Evolutionary conservation across 2,113 vertebrate genomes (phyloP), one percentile per base, ranked within the genome.

Genomic region (Caranx melampygus): DNA sequence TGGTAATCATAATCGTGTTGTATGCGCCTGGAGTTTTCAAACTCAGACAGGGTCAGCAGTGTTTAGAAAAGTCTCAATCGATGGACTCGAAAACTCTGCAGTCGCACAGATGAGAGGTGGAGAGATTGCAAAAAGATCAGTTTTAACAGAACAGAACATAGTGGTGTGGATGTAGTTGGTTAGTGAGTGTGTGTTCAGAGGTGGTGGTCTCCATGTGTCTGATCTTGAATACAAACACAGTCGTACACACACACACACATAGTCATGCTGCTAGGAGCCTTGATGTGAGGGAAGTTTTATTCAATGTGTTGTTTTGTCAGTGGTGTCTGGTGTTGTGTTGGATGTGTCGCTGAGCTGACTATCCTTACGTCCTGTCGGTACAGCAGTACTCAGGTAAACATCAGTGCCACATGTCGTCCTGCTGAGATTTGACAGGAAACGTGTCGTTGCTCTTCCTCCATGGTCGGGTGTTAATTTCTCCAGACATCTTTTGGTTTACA

Each of bases 141-240:
- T 26, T 26, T 26, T 26, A 26, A 26, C 26, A 26, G 26, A 26
- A 26, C 26, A 26, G 26, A 26, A 26, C 26, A 26, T 26, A 26
- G 26, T 26, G 26, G 40, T 42, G 40, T 42, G 40, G 8, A 2
- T 42, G 40, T 42, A 10, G 8, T 2, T 42, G 40, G 40, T 42
- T 2, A 10, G 40, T 42, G 40, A 10, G 7, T 42, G 40, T 42
- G 40, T 42, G 40, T 42, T 7, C 10, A 11, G 16, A 2, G 60
- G 3, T 21, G 33, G 55, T 20, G 26, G 15, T 45, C 15, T 42
- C 33, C 44, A 26, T 8, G 18, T 31, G 52, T n/a, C 31, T n/a
- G 15, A 74, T 69, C 68, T 59, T 52, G 21, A 26, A 67, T 62
- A 11, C 58, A 70, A 81, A 68, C 72, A 71, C 76, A 66, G 71